phyloP scores from a whole-genome alignment of 1,140 invertebrate genomes.

The Euwallacea similis region DNA sequence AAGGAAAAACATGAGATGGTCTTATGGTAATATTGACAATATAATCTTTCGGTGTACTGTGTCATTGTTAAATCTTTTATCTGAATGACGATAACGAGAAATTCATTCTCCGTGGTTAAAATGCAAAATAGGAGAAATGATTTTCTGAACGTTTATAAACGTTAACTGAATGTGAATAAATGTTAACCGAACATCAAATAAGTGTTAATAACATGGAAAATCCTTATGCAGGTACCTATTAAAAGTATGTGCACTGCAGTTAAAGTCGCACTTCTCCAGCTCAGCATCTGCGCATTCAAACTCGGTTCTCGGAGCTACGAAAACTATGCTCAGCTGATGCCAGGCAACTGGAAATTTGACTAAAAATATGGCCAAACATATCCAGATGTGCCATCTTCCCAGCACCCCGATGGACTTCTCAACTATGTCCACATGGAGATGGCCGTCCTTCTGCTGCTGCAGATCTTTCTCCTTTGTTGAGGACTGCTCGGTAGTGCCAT shows the following conservation, averaged over 20 bases:
- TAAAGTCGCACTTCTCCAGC: constrained; percentile 41
- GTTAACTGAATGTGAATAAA: too few relatives aligned
- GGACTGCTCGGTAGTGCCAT: constrained; percentile 27
- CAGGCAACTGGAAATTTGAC: constrained; percentile 73
- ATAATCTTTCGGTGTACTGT: too few relatives aligned
- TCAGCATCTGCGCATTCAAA: constrained; percentile 45
- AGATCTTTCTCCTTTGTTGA: constrained; percentile 10
- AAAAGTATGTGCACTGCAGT: constrained; percentile 45
- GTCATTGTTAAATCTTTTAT: too few relatives aligned
- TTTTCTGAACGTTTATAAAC: too few relatives aligned
- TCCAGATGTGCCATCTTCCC: constrained; percentile 70
- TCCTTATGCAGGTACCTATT: constrained; percentile 39
- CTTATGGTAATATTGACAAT: too few relatives aligned
- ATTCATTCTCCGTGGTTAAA: too few relatives aligned
- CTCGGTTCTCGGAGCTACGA: constrained; percentile 46
- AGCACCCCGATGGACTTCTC: constrained; percentile 65
- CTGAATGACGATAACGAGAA: too few relatives aligned
- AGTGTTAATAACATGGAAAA: too few relatives aligned
- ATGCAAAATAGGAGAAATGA: too few relatives aligned
- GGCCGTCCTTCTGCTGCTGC: not conserved
- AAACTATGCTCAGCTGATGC: constrained; percentile 63
- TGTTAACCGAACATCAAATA: too few relatives aligned
- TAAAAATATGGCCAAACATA: constrained; percentile 66
- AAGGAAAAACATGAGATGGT: not conserved
- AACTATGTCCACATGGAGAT: constrained; percentile 52